phyloP scores from a whole-genome alignment of 2,888 invertebrate genomes.

The Eutolmus rufibarbis region DNA sequence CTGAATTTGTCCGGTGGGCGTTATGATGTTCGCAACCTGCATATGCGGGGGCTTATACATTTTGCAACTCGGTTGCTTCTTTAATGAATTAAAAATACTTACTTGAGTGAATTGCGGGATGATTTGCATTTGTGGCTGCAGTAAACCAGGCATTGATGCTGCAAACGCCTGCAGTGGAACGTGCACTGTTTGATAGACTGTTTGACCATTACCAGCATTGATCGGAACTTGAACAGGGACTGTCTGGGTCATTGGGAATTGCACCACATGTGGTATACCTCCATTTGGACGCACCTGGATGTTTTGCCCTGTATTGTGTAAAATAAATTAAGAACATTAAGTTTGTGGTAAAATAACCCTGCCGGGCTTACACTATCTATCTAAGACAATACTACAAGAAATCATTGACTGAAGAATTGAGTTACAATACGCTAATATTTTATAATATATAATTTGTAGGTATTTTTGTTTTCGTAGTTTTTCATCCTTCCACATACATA shows the following conservation, averaged over 20 bases:
- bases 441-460: background rate
- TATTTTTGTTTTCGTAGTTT: background rate
- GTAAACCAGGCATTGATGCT: constrained; percentile 67
- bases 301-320: constrained; percentile 68
- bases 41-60: background rate
- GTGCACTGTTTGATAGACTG: constrained; percentile 94
- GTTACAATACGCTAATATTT: background rate
- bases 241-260: constrained; percentile 64
- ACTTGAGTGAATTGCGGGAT: constrained; percentile 85
- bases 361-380: background rate
- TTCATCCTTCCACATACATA: too few species aligned
- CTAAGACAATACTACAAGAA: background rate
- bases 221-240: constrained; percentile 93
- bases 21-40: constrained; percentile 83
- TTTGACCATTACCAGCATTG: constrained; percentile 85
- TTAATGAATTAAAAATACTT: constrained; percentile 38
- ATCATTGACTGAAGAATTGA: background rate
- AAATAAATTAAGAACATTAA: background rate
- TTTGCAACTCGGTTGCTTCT: background rate
- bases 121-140: constrained; percentile 72
- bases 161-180: constrained; percentile 86
- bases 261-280: constrained; percentile 58
- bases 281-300: constrained; percentile 71
- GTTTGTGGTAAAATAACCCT: background rate
- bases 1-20: constrained; percentile 87